Percentiles rank a stretch among this genome's conserved stretches.
Conservation (phyloP, 2,797 vertebrate species). For the Xiphorhynchus erythropygius region DNA sequence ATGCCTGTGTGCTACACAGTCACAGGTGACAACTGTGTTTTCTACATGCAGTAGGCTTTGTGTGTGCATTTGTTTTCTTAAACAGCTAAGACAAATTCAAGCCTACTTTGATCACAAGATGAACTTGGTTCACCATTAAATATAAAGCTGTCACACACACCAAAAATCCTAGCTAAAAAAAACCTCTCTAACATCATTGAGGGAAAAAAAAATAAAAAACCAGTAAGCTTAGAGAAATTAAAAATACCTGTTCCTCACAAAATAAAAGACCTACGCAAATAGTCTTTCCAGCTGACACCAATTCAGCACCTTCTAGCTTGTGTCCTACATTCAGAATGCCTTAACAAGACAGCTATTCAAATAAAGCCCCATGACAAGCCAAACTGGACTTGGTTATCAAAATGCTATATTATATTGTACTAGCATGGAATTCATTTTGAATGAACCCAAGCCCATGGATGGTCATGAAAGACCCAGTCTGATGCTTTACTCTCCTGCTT, state of each 20-base stretch:
- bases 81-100: background rate
- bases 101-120: background rate
- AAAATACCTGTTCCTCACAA: background rate
- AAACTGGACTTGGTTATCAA: background rate
- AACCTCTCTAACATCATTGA: background rate
- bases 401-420: background rate
- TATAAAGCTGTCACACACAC: background rate
- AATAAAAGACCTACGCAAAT: background rate
- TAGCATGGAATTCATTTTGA: background rate
- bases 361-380: background rate
- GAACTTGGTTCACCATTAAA: background rate
- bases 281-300: background rate
- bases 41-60: background rate
- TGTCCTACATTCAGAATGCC: conserved; percentile 41
- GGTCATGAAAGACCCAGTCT: background rate
- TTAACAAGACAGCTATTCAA: background rate
- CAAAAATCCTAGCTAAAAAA: background rate
- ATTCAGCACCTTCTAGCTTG: background rate
- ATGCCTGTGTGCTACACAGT: background rate
- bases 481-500: background rate
- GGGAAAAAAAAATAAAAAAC: too few species aligned
- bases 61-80: background rate
- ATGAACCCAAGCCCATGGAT: background rate
- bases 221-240: background rate
- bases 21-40: background rate